Conservation (phyloP, 2,113 vertebrate genomes). For the Dissostichus mawsoni region DNA sequence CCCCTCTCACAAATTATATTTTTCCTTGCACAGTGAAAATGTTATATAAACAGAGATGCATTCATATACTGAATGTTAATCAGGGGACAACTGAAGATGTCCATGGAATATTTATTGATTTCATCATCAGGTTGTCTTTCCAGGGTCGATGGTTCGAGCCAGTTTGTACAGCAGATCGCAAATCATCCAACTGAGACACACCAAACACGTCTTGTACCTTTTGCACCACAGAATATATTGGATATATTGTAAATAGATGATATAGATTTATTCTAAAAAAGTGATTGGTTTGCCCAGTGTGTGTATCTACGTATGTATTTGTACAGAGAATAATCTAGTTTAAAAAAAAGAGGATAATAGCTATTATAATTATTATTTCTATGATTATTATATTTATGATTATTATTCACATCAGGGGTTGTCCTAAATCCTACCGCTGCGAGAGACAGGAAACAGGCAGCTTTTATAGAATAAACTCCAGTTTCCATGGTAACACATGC, state of each 20-base stretch:
- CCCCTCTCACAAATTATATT: conserved; percentile 47
- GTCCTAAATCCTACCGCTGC: conserved; percentile 67
- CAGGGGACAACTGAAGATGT: conserved; percentile 59
- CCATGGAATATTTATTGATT: conserved; percentile 47
- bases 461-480: conserved; percentile 73
- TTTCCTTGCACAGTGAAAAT: conserved; percentile 49
- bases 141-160: conserved; percentile 43
- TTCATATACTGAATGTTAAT: conserved; percentile 68
- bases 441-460: conserved; percentile 69
- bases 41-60: conserved; percentile 54
- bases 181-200: conserved; percentile 62
- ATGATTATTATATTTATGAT: conserved; percentile 20
- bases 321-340: conserved; percentile 83
- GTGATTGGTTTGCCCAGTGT: conserved; percentile 73
- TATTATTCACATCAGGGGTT: conserved; percentile 63
- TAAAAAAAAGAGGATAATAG: conserved; percentile 77
- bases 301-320: conserved; percentile 80
- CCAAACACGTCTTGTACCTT: conserved; percentile 67
- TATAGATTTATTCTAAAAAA: conserved; percentile 81
- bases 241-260: conserved; percentile 80
- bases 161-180: conserved; percentile 64
- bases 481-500: conserved; percentile 72
- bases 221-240: conserved; percentile 80
- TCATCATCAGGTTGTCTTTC: conserved; percentile 42
- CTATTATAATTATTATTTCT: conserved; percentile 60